Evolutionary conservation across 2,888 invertebrate species (phyloP).

Genomic region (Odontocolon sp.): DNA sequence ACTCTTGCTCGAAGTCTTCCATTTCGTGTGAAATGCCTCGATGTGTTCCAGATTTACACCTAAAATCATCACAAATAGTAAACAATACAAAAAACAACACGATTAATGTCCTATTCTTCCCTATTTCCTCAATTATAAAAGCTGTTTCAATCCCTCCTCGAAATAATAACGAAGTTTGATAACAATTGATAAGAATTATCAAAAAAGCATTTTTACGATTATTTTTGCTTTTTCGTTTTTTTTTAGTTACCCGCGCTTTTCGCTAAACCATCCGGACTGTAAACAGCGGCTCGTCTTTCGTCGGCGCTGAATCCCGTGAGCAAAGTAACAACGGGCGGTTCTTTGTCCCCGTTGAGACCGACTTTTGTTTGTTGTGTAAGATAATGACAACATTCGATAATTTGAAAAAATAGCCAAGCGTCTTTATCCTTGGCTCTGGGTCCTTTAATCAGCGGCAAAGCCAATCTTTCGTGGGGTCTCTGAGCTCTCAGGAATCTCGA

Average conservation of each 20-base stretch:
- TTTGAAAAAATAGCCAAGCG: conserved; percentile 89
- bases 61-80: conserved; percentile 68
- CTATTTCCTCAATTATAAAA: too few species aligned
- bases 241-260: conserved; percentile 84
- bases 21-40: conserved; percentile 91
- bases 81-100: conserved; percentile 42
- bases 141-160: too few species aligned
- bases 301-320: conserved; percentile 85
- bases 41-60: conserved; percentile 92
- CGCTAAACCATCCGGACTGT: conserved; percentile 90
- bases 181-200: too few species aligned
- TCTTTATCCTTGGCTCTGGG: conserved; percentile 90
- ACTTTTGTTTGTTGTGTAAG: conserved; percentile 83
- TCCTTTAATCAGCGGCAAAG: conserved; percentile 88
- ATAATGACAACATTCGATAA: conserved; percentile 92
- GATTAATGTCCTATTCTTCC: too few species aligned
- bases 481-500: conserved; percentile 94
- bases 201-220: conserved; percentile 5
- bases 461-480: conserved; percentile 89
- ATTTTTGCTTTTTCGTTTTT: conserved; percentile 3
- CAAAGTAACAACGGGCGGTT: conserved; percentile 87
- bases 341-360: conserved; percentile 77
- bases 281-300: conserved; percentile 83
- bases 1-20: conserved; percentile 88
- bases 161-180: too few species aligned